Evolutionary conservation across 2,888 invertebrate species (phyloP).

Genomic region (Nudaria mundana): DNA sequence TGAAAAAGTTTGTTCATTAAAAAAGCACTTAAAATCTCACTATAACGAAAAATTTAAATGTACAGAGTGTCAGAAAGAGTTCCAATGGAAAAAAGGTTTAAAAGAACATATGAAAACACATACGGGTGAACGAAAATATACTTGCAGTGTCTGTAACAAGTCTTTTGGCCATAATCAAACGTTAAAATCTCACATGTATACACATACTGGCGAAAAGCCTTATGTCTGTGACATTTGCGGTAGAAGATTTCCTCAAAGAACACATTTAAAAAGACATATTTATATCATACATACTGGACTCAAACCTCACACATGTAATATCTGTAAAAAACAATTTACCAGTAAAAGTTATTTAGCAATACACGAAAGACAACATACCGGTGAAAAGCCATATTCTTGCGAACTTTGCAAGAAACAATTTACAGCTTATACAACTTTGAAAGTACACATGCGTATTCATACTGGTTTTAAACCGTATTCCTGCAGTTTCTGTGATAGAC

Average conservation of each 20-base stretch:
- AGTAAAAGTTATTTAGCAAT: constrained; percentile 67
- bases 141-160: constrained; percentile 55
- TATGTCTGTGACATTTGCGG: constrained; percentile 69
- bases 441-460: constrained; percentile 69
- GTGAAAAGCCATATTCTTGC: constrained; percentile 60
- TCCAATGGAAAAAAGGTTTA: constrained; percentile 59
- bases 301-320: constrained; percentile 56
- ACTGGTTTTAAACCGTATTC: constrained; percentile 66
- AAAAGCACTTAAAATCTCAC: constrained; percentile 57
- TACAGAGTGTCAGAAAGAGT: constrained; percentile 53
- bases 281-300: constrained; percentile 63
- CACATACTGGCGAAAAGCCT: constrained; percentile 65
- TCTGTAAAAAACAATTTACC: constrained; percentile 65
- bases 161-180: constrained; percentile 67
- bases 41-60: constrained; percentile 61
- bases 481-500: constrained; percentile 58
- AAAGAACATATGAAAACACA: constrained; percentile 69
- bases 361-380: constrained; percentile 66
- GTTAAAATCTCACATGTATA: constrained; percentile 63
- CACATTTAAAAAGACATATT: constrained; percentile 67
- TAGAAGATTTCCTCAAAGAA: constrained; percentile 58
- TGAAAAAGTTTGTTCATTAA: constrained; percentile 51
- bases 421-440: constrained; percentile 65
- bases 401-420: constrained; percentile 68
- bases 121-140: constrained; percentile 57